Conservation (phyloP, 2,797 vertebrate genomes). For the Pampus argenteus region DNA sequence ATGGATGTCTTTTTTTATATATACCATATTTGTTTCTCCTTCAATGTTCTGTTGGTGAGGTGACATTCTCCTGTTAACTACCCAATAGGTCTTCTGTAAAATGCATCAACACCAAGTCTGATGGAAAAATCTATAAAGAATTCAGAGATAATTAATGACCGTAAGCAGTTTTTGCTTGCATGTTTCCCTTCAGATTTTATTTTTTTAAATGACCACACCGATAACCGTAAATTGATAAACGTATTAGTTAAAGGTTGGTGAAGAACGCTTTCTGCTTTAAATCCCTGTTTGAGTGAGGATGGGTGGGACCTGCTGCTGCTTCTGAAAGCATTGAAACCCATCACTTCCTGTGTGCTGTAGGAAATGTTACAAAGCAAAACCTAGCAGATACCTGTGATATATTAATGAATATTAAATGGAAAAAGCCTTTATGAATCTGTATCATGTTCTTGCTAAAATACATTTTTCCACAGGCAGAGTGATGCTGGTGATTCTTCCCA, state of each 20-base stretch:
- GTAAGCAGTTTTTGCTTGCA: background rate
- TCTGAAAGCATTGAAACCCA: background rate
- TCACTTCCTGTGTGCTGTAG: background rate
- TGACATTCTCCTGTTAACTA: background rate
- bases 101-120: background rate
- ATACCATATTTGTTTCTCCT: no score
- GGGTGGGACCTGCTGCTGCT: background rate
- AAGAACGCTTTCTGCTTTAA: background rate
- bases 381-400: background rate
- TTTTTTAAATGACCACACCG: background rate
- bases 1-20: background rate
- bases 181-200: background rate
- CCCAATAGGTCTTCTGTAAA: background rate
- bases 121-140: background rate
- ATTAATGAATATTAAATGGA: background rate
- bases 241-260: background rate
- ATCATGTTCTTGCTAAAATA: background rate
- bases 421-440: background rate
- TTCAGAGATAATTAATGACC: background rate
- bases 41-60: background rate
- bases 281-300: no score
- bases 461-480: background rate
- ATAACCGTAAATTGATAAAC: background rate
- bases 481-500: background rate
- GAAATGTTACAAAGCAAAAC: conserved; percentile 3